These are phyloP conservation scores for Gisinianus flammeolus DNA, from an alignment of 2,888 invertebrate genomes.

Conservation along the genomic window DNA sequence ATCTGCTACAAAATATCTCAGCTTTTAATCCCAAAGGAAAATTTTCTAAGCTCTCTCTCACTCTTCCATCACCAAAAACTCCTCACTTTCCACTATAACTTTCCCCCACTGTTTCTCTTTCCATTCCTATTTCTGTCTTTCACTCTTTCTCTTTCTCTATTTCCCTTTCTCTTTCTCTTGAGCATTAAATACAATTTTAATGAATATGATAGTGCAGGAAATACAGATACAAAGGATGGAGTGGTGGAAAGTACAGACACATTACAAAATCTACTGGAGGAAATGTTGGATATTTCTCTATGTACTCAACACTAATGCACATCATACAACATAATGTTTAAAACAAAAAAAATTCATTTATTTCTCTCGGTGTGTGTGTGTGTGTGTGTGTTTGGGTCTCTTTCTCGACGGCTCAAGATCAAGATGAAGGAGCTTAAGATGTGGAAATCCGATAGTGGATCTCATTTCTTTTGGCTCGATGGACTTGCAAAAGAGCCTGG, in stretches of 20 bases:
- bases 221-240: not conserved
- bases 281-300: not conserved
- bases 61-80: not conserved
- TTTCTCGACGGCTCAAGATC: too few species aligned
- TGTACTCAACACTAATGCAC: not conserved
- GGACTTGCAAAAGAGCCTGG: conserved; percentile 23
- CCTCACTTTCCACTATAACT: not conserved
- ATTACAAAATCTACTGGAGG: not conserved
- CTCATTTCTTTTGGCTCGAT: conserved; percentile 24
- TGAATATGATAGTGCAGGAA: not conserved
- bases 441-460: conserved; percentile 11
- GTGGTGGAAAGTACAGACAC: not conserved
- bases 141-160: not conserved
- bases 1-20: conserved; percentile 33
- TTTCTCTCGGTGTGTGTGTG: not conserved
- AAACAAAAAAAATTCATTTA: conserved; percentile 4
- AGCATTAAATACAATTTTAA: conserved; percentile 1
- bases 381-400: too few species aligned
- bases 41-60: conserved; percentile 26
- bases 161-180: not conserved
- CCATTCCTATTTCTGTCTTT: not conserved
- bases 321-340: not conserved
- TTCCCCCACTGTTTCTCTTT: not conserved
- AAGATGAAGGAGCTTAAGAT: conserved; percentile 10
- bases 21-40: conserved; percentile 34